These are phyloP conservation scores for Hippocampus kuda DNA, from an alignment of 2,797 vertebrate species.

Conservation along the genomic window DNA sequence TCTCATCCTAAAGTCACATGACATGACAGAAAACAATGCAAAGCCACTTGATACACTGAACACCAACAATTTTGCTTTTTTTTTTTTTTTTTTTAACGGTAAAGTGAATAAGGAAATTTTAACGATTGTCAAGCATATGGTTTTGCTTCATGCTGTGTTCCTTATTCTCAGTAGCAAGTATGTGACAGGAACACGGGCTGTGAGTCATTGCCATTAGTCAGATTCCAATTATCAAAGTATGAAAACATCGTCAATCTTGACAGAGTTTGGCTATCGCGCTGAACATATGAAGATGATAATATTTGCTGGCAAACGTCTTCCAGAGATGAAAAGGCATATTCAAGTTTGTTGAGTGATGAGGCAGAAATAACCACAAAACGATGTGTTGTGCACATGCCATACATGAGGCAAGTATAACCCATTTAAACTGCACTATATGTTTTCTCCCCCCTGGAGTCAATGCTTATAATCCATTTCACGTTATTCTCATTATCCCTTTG, in stretches of 20 bases:
- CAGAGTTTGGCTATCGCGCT: background rate
- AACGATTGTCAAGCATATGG: too few relatives aligned
- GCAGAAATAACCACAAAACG: background rate
- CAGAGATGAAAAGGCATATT: background rate
- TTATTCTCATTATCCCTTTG: constrained; percentile 34
- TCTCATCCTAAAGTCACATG: background rate
- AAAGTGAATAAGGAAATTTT: too few relatives aligned
- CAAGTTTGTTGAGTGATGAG: background rate
- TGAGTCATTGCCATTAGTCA: background rate
- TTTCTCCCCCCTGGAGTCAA: constrained; percentile 16
- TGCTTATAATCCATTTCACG: constrained; percentile 47
- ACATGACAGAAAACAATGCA: background rate
- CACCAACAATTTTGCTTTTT: background rate
- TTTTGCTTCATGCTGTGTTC: too few relatives aligned
- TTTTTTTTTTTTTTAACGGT: background rate
- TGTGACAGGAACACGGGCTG: background rate
- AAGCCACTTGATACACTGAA: background rate
- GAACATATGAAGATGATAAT: background rate
- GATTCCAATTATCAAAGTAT: background rate
- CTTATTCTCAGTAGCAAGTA: background rate
- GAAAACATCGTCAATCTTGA: background rate
- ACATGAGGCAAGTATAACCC: constrained; percentile 30
- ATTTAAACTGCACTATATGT: constrained; percentile 11
- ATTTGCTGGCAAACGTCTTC: background rate
- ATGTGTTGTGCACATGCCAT: constrained; percentile 3